Evolutionary conservation across 2,113 vertebrate genomes (phyloP), one percentile per base, ranked within the genome.

Genomic region (Muntiacus reevesi): DNA sequence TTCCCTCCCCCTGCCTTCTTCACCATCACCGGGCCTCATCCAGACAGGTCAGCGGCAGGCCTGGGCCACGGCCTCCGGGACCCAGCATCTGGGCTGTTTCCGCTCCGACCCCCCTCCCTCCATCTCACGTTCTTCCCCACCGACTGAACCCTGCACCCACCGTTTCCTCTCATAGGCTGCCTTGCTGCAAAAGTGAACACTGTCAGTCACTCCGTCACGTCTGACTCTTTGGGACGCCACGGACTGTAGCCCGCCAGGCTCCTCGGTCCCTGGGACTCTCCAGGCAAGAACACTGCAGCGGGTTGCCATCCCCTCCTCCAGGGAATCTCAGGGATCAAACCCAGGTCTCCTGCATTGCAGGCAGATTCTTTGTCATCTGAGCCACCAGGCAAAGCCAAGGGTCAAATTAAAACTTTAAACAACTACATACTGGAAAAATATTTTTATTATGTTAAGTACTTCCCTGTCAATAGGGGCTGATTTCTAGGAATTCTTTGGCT

Each of bases 121-220:
- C 94, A 23, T 17, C 97, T 98, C 81, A 67, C 86, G 97, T 96
- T 96, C 76, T 88, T 96, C 88, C 93, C 59, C 54, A 82, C 85
- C 19, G 43, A 30, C n/a, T 78, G 11, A 43, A 43, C 10, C n/a
- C 28, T 76, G 45, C 11, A 28, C 30, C 43, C 15, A 19, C 52
- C 6, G 6, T 43, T 27, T 60, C 71, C 62, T 23, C 78, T 92
- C 40, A 57, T 0, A 52, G 55, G 33, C 6, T 87, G 8, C 15
- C 87, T 47, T 74, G 36, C 47, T 43, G n/a, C n/a, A 6, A 40
- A 23, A 13, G n/a, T 23, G 67, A 40, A 5, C 12, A 6, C 21
- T 6, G 21, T 25, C 1, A 3, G 67, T 13, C 8, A 1, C 67
- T 25, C 67, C 19, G 0, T 40, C 21, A 40, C 12, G 19, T 13